Percentiles rank a stretch among this genome's conserved stretches.
These are phyloP conservation scores for Passerina amoena DNA, from an alignment of 2,113 vertebrate genomes.

Conservation along the genomic window DNA sequence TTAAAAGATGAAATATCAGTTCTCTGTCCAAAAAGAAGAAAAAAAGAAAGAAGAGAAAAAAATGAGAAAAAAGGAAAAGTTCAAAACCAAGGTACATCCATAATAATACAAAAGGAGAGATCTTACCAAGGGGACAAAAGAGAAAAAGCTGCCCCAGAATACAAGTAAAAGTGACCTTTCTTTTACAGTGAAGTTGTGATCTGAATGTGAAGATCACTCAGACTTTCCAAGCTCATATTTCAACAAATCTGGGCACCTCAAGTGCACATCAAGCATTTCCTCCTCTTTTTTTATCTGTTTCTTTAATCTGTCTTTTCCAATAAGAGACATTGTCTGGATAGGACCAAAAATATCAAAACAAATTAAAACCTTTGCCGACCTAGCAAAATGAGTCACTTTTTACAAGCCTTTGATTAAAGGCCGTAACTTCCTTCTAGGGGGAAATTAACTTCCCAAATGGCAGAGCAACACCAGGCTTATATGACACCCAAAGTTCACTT, in stretches of 20 bases:
- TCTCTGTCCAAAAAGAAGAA: background rate
- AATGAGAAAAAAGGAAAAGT: slow-evolving; percentile 12
- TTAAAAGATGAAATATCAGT: slow-evolving; percentile 64
- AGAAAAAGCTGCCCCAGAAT: slow-evolving; percentile 45
- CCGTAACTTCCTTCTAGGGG: background rate
- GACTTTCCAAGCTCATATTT: slow-evolving; percentile 35
- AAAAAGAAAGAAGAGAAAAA: background rate
- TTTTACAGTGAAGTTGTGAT: slow-evolving; percentile 58
- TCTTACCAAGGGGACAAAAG: slow-evolving; percentile 44
- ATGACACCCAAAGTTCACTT: background rate
- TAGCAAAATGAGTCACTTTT: slow-evolving; percentile 33
- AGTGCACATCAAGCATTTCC: slow-evolving; percentile 19
- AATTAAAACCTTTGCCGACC: background rate
- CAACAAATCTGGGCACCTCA: slow-evolving; percentile 4
- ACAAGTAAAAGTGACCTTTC: slow-evolving; percentile 56
- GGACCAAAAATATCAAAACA: slow-evolving; percentile 45
- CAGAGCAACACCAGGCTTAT: background rate
- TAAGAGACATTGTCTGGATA: background rate
- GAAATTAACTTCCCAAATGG: slow-evolving; percentile 31
- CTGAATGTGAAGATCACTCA: slow-evolving; percentile 56
- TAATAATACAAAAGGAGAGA: slow-evolving; percentile 66
- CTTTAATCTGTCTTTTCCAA: slow-evolving; percentile 19
- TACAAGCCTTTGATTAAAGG: slow-evolving; percentile 47
- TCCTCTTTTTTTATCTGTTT: background rate
- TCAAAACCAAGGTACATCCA: slow-evolving; percentile 59